phyloP scores from a whole-genome alignment of 2,888 invertebrate genomes.

The Caenorhabditis angaria region DNA sequence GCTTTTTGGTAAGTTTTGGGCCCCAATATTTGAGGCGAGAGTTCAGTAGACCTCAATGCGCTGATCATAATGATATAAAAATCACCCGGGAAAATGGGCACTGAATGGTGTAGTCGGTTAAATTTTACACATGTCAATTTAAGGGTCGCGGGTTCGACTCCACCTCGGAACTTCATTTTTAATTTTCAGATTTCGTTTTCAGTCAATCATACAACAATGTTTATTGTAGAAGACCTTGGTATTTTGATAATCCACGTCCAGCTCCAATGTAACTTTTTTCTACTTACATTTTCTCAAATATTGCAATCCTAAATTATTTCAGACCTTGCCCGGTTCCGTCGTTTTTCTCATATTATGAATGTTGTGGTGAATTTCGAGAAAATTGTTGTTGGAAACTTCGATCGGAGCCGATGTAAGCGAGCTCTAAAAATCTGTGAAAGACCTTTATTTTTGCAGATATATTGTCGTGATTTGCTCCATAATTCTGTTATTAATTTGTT shows the following conservation, averaged over 20 bases:
- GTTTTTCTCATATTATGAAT: conserved; percentile 49
- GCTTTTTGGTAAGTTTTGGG: no score
- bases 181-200: not conserved
- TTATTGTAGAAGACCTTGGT: conserved; percentile 40
- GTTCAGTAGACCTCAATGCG: no score
- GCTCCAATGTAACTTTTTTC: conserved; percentile 33
- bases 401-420: conserved; percentile 42
- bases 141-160: no score
- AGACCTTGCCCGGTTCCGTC: conserved; percentile 47
- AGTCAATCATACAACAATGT: conserved; percentile 42
- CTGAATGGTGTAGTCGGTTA: no score
- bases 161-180: no score
- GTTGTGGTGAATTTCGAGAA: conserved; percentile 44
- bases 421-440: not conserved
- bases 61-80: no score
- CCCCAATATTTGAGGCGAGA: no score
- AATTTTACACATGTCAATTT: no score
- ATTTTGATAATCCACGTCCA: conserved; percentile 35
- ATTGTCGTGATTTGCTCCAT: conserved; percentile 26
- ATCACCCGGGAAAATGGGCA: no score
- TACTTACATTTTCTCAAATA: conserved; percentile 4
- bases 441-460: conserved; percentile 15
- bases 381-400: conserved; percentile 45
- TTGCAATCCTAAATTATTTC: conserved; percentile 8
- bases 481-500: conserved; percentile 37